Base-by-base conservation (phyloP, 2,888 invertebrate genomes). In the Torymus tubicola region DNA sequence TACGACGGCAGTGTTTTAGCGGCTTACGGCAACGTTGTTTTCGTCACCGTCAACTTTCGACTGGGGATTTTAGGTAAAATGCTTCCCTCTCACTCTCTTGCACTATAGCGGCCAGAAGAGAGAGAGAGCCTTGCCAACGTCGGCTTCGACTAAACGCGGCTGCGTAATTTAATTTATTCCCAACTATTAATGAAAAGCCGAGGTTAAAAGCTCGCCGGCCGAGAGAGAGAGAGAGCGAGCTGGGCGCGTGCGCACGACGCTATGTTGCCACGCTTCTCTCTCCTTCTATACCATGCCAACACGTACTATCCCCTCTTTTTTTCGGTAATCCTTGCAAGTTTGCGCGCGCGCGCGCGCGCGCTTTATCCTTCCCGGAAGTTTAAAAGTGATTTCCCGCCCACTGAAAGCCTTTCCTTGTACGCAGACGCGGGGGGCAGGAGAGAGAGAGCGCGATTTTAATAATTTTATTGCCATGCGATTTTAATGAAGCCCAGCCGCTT, bases 1-100 rank as follows among this genome's bases (percentile, higher is more conserved):
- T 99, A 99, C 91, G 99, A 99, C 90, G 99, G 98, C 14, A 96
- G 96, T 83, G 95, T 98, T 65, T 91, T 99, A 84, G 95, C 99
- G 16, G 95, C 97, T 81, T 98, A 97, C 88, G 98, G 96, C n/a
- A 94, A 96, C 87, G 94, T 96, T 64, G 95, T 97, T 91, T 96
- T 97, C 73, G 94, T 97, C 76, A 97, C 97, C 1, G 91, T 97
- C 80, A 97, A 97, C 91, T 97, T 95, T 89, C 93, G 97, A 58
- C 92, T 97, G 14, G 96, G 96, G 14, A 95, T 96, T 86, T 92
- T 97, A 84, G 97, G 97, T 96, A 91, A 80, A 71, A 76, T 18
- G 10, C 13, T 42, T 42, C 42, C 8, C 42, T 67, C 50, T n/a
- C 10, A 18, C n/a, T n/a, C 18, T 16, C 14, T 18, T 4, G 14